Evolutionary conservation across 2,113 vertebrate genomes (phyloP), one percentile per base, ranked within the genome.

Genomic region (Amazona vittata): DNA sequence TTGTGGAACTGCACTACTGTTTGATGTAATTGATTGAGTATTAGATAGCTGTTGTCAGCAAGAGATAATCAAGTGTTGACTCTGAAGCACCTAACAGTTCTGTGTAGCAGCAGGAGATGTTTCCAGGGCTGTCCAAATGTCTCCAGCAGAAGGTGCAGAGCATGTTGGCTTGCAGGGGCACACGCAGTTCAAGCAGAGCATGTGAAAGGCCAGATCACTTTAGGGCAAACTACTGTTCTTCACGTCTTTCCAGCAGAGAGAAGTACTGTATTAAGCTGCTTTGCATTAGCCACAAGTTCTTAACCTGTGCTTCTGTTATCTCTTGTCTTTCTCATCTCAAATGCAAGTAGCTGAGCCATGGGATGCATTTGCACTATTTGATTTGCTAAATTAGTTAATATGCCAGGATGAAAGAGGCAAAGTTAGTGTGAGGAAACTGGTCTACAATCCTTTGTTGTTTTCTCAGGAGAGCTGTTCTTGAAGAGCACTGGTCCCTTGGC

Each of bases 271-370:
- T 85, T 71, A 7, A 24, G 60, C 53, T 67, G 59, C 64, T 73
- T 63, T 26, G 7, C n/a, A 39, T 63, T 47, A 83, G 31, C n/a
- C 31, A 3, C 2, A 4, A 41, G 43, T 46, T 77, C n/a, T 79
- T 67, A 35, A 5, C 28, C 25, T 0, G 0, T 17, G 18, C 33
- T 47, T 53, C 0, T 1, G 29, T 26, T 41, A 71, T 29, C 31
- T 44, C 20, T 44, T 60, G 5, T 28, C 1, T 35, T 63, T 79
- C 46, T 74, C 1, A 1, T 74, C 37, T 49, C 20, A 10, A 25
- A 59, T 21, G 79, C 15, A 18, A 4, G 7, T 41, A 67, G 47
- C 24, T 2, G 6, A n/a, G 55, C 57, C 35, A 7, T 0, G 13
- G 20, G 28, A 59, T 68, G 43, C 20, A 1, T 22, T 76, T 90